Percentiles rank a stretch among this genome's conserved stretches.
These are phyloP conservation scores for Oenanthe oenanthe DNA, from an alignment of 2,113 vertebrate genomes.

Conservation along the genomic window DNA sequence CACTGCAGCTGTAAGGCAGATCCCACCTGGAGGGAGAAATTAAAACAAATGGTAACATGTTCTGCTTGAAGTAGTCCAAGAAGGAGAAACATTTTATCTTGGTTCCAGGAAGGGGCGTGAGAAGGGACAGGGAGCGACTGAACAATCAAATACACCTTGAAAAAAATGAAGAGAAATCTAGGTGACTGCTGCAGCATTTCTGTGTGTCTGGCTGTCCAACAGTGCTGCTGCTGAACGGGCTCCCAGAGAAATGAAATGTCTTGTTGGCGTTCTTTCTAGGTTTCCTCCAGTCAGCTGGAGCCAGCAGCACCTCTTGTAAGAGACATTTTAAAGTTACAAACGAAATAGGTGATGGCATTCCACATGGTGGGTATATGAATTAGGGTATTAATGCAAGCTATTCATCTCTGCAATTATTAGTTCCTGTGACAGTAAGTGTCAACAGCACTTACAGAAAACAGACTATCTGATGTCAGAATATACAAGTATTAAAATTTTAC, in stretches of 20 bases:
- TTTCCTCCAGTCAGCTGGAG: background rate
- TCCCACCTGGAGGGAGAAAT: background rate
- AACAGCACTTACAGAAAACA: background rate
- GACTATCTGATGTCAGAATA: background rate
- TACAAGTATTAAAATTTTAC: background rate
- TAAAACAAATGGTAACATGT: background rate
- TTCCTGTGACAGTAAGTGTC: background rate
- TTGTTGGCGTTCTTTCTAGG: background rate
- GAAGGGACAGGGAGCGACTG: background rate
- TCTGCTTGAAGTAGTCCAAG: background rate
- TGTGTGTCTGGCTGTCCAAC: background rate
- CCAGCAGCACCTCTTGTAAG: background rate
- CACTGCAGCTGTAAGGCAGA: background rate
- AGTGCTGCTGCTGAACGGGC: background rate
- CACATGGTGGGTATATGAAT: background rate
- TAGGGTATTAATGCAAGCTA: background rate
- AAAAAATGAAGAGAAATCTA: background rate
- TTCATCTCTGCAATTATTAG: background rate
- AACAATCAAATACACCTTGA: background rate
- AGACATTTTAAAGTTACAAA: background rate
- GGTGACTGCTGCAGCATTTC: background rate
- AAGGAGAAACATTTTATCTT: background rate
- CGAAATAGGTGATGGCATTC: background rate
- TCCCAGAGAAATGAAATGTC: background rate
- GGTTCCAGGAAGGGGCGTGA: background rate